phyloP scores from a whole-genome alignment of 2,888 invertebrate species.

The Spodoptera littoralis region DNA sequence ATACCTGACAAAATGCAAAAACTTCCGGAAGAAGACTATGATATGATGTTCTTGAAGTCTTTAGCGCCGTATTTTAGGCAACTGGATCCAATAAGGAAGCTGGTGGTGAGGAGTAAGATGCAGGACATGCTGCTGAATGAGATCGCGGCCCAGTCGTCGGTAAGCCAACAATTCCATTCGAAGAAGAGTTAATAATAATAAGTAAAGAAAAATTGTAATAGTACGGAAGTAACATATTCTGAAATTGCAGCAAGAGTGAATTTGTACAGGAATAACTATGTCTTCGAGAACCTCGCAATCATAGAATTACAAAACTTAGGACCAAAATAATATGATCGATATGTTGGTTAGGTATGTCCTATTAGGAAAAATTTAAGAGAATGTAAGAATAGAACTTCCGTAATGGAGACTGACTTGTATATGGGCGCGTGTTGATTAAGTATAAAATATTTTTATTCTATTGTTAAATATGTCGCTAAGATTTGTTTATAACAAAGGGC shows the following conservation, averaged over 20 bases:
- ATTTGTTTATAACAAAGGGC: too few relatives aligned
- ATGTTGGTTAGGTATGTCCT: too few relatives aligned
- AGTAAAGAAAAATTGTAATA: too few relatives aligned
- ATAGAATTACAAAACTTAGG: too few relatives aligned
- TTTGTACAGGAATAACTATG: too few relatives aligned
- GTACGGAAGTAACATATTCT: too few relatives aligned
- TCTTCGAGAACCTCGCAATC: too few relatives aligned
- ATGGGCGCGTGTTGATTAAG: conserved; percentile 10
- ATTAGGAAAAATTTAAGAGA: too few relatives aligned
- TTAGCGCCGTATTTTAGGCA: conserved; percentile 70
- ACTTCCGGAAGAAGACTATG: conserved; percentile 63
- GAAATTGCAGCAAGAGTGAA: too few relatives aligned
- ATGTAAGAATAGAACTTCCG: conserved; percentile 4
- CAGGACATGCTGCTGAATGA: conserved; percentile 73
- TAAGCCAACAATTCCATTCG: conserved; percentile 24
- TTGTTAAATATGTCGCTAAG: too few relatives aligned
- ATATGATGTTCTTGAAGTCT: conserved; percentile 74
- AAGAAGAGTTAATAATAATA: conserved; percentile 39
- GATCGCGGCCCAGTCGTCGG: conserved; percentile 59
- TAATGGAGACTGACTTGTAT: conserved; percentile 32
- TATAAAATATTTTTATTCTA: neutral
- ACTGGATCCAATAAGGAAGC: conserved; percentile 69
- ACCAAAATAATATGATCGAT: too few relatives aligned
- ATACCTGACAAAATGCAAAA: conserved; percentile 53
- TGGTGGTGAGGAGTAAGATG: conserved; percentile 72